These are phyloP conservation scores for Bellardia pandia DNA, from an alignment of 2,888 invertebrate genomes.

Conservation along the genomic window DNA sequence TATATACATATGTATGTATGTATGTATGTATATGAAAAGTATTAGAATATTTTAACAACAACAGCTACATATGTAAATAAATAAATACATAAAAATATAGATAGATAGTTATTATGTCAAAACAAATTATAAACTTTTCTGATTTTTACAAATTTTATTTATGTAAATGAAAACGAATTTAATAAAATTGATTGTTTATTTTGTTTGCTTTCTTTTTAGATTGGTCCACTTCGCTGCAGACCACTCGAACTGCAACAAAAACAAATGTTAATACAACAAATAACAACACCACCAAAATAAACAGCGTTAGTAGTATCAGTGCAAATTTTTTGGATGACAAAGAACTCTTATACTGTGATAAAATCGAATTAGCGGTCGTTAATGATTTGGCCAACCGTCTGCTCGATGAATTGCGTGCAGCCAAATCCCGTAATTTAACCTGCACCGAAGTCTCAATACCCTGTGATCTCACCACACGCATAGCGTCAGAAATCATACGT, in stretches of 20 bases:
- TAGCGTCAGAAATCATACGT: conserved; percentile 81
- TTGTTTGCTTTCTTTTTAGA: conserved; percentile 62
- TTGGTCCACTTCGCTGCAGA: conserved; percentile 74
- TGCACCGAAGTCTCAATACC: conserved; percentile 82
- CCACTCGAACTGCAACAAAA: conserved; percentile 55
- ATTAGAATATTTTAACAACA: conserved; percentile 25
- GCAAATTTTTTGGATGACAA: conserved; percentile 64
- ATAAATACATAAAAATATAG: not conserved
- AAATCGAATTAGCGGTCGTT: conserved; percentile 75
- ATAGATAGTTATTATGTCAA: conserved; percentile 35
- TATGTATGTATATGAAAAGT: not conserved
- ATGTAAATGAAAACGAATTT: not conserved
- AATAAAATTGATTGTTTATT: conserved; percentile 3
- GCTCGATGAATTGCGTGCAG: conserved; percentile 81
- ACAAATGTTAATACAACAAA: conserved; percentile 42
- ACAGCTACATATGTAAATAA: conserved; percentile 42
- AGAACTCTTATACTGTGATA: conserved; percentile 76
- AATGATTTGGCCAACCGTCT: conserved; percentile 77
- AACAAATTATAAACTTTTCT: not conserved
- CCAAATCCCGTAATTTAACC: conserved; percentile 80
- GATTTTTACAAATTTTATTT: not conserved
- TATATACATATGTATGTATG: too few relatives aligned
- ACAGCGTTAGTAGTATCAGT: conserved; percentile 46
- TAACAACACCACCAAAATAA: conserved; percentile 35
- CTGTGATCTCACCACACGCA: conserved; percentile 82